A percentile compares a stretch with the other conserved stretches of the same genome.
These are phyloP conservation scores for Keiferia lycopersicella DNA, from an alignment of 2,888 invertebrate genomes.

Conservation along the genomic window DNA sequence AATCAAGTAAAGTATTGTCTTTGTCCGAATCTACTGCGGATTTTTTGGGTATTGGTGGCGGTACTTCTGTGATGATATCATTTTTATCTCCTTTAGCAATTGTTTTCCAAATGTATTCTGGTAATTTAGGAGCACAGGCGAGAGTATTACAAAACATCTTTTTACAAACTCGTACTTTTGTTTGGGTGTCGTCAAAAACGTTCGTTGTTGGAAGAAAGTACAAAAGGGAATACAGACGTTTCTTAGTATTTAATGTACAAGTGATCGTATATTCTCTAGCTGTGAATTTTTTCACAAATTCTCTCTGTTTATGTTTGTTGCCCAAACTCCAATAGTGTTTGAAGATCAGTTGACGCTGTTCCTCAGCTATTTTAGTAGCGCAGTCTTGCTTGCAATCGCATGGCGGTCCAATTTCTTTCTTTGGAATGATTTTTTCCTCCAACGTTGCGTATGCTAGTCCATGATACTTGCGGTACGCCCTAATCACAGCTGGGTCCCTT, in stretches of 20 bases:
- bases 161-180: slow-evolving; percentile 16
- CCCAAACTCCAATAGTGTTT: slow-evolving; percentile 14
- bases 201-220: slow-evolving; percentile 13
- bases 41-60: background rate
- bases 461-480: slow-evolving; percentile 14
- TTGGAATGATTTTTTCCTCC: slow-evolving; percentile 4
- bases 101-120: background rate
- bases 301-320: background rate
- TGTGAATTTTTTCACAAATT: slow-evolving; percentile 6
- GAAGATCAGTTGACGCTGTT: slow-evolving; percentile 14
- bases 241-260: background rate
- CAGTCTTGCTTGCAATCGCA: background rate
- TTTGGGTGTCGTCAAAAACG: background rate
- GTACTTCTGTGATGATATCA: background rate
- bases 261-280: background rate
- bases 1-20: slow-evolving; percentile 19
- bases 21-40: background rate
- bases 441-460: slow-evolving; percentile 2
- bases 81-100: background rate
- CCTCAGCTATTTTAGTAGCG: background rate
- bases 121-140: background rate
- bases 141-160: slow-evolving; percentile 17
- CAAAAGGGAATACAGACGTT: background rate
- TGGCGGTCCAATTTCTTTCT: slow-evolving; percentile 13
- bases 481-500: slow-evolving; percentile 2